Evolutionary conservation across 2,797 vertebrate species (phyloP).

Genomic region (Trichosurus vulpecula): DNA sequence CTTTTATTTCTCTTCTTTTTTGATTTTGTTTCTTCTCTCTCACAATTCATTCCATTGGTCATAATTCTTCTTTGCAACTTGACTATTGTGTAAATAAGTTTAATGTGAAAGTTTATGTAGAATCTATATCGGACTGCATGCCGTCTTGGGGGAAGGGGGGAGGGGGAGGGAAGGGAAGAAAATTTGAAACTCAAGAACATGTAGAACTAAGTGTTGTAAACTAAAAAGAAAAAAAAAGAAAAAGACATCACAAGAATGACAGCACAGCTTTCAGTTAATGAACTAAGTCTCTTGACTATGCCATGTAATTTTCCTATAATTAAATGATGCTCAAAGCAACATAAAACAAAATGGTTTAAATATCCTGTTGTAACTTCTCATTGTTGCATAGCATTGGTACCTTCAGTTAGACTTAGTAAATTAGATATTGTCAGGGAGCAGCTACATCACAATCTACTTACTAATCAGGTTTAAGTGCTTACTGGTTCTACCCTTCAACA

Average conservation of each 20-base stretch:
- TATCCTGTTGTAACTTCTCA: slow-evolving; percentile 28
- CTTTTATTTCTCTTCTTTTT: too few species aligned
- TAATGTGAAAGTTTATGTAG: too few species aligned
- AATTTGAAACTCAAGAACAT: too few species aligned
- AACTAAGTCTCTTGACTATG: slow-evolving; percentile 12
- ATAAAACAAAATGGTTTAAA: slow-evolving; percentile 38
- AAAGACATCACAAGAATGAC: slow-evolving; percentile 54
- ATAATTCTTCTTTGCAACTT: too few species aligned
- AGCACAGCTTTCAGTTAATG: background rate
- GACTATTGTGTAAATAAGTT: too few species aligned
- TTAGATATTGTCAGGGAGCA: slow-evolving; percentile 55
- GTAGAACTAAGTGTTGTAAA: too few species aligned
- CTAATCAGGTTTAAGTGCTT: slow-evolving; percentile 40
- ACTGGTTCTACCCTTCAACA: slow-evolving; percentile 61
- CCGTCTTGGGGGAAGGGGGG: too few species aligned
- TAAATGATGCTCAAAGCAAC: slow-evolving; percentile 60
- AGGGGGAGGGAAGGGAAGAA: too few species aligned
- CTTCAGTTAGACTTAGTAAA: slow-evolving; percentile 71
- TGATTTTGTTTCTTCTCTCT: too few species aligned
- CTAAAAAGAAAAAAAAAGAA: slow-evolving; percentile 66
- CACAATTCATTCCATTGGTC: too few species aligned
- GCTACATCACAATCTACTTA: slow-evolving; percentile 49
- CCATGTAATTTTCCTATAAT: slow-evolving; percentile 51
- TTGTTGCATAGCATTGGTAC: slow-evolving; percentile 63
- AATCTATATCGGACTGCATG: too few species aligned